A percentile compares a stretch with the other conserved stretches of the same genome.
phyloP scores from a whole-genome alignment of 2,797 vertebrate genomes.

The Vultur gryphus region DNA sequence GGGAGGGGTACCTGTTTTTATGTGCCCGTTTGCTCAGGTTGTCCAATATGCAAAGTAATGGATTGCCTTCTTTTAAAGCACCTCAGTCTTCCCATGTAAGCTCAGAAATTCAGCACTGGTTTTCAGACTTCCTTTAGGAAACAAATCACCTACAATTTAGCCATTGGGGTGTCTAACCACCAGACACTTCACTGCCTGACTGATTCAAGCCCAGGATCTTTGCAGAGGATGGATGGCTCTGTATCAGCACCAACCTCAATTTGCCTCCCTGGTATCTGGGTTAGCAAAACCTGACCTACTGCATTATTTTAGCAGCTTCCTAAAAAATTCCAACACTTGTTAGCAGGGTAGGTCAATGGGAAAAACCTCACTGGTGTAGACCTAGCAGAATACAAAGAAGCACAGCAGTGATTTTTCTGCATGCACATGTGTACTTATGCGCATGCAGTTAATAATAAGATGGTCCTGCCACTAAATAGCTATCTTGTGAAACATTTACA shows the following conservation, averaged over 20 bases:
- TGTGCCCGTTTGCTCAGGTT: rapidly evolving
- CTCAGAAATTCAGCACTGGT: not conserved
- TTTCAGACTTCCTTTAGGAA: not conserved
- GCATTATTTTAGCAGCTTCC: not conserved
- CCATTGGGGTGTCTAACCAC: not conserved
- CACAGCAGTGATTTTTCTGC: not conserved
- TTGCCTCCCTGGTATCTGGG: not conserved
- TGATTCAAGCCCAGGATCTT: not conserved
- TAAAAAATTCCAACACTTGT: not conserved
- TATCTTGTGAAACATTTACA: constrained; percentile 34
- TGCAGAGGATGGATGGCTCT: not conserved
- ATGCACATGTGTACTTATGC: not conserved
- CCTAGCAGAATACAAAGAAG: not conserved
- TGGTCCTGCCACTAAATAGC: not conserved
- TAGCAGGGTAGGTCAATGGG: rapidly evolving
- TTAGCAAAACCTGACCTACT: not conserved
- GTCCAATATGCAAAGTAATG: too few species aligned
- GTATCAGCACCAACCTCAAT: not conserved
- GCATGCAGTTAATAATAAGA: not conserved
- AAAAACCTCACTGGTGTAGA: not conserved
- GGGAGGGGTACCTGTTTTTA: not conserved
- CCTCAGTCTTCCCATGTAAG: not conserved
- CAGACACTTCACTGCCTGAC: not conserved
- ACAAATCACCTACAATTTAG: not conserved
- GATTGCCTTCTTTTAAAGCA: not conserved